phyloP scores from a whole-genome alignment of 2,797 vertebrate genomes.

The Limnodromus scolopaceus region DNA sequence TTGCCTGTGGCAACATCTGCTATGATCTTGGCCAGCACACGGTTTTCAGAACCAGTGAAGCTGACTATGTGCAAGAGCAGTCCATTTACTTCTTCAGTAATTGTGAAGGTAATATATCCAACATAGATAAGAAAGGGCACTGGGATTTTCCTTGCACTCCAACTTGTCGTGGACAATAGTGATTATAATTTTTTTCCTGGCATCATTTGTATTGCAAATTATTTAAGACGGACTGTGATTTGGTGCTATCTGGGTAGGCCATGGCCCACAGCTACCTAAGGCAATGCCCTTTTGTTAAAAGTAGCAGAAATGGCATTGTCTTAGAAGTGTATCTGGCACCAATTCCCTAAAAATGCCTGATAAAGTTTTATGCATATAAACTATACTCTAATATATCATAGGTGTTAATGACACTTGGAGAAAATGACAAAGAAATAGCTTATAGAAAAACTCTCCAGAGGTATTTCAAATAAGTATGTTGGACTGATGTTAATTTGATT shows the following conservation, averaged over 20 bases:
- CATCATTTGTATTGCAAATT: background rate
- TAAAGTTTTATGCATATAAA: background rate
- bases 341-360: background rate
- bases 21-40: background rate
- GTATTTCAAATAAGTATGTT: background rate
- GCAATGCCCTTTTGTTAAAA: background rate
- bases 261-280: background rate
- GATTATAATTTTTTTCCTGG: background rate
- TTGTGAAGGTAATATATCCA: background rate
- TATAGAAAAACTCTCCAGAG: background rate
- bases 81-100: background rate
- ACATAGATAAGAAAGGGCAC: background rate
- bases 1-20: background rate
- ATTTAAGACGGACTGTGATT: background rate
- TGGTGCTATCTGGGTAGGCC: background rate
- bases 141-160: background rate
- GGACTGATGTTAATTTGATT: background rate
- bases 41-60: rapidly evolving
- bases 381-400: background rate
- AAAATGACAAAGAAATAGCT: background rate
- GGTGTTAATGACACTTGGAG: background rate
- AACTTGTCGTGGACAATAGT: background rate
- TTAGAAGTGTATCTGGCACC: background rate
- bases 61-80: background rate
- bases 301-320: background rate